Conservation (phyloP, 2,113 vertebrate species). For the Tyrannus savana region DNA sequence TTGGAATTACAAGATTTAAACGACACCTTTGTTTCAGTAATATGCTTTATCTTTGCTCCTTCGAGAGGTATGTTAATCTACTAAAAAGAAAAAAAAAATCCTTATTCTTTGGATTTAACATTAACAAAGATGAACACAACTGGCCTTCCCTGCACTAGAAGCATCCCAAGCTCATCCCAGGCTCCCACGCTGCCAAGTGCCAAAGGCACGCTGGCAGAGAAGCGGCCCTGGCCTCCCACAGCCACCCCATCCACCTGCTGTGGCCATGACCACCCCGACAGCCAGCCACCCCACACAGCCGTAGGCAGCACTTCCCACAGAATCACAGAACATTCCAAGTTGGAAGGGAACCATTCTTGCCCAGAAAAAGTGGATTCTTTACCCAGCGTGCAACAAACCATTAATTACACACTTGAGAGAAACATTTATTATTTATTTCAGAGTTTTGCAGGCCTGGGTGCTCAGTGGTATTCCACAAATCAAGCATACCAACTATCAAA, state of each 20-base stretch:
- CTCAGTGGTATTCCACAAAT: background rate
- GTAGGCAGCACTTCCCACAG: background rate
- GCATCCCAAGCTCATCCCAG: background rate
- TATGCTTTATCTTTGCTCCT: background rate
- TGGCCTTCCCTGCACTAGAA: fast-evolving
- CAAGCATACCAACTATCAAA: background rate
- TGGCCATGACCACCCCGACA: too few species aligned
- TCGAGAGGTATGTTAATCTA: fast-evolving
- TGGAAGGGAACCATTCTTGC: background rate
- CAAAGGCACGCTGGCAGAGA: background rate
- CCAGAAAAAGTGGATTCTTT: fast-evolving
- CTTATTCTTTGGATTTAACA: background rate
- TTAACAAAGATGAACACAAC: background rate
- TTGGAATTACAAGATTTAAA: fast-evolving
- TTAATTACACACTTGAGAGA: background rate
- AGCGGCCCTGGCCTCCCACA: background rate
- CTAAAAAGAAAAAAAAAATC: background rate
- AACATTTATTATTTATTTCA: background rate
- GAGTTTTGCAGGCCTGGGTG: too few species aligned
- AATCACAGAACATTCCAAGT: background rate
- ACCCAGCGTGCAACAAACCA: background rate
- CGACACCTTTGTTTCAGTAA: background rate
- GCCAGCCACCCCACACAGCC: too few species aligned
- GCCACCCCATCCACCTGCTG: fast-evolving
- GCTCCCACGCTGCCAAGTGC: background rate